Evolutionary conservation across 1,140 invertebrate species (phyloP).

Genomic region (Eupristina koningsbergeri): DNA sequence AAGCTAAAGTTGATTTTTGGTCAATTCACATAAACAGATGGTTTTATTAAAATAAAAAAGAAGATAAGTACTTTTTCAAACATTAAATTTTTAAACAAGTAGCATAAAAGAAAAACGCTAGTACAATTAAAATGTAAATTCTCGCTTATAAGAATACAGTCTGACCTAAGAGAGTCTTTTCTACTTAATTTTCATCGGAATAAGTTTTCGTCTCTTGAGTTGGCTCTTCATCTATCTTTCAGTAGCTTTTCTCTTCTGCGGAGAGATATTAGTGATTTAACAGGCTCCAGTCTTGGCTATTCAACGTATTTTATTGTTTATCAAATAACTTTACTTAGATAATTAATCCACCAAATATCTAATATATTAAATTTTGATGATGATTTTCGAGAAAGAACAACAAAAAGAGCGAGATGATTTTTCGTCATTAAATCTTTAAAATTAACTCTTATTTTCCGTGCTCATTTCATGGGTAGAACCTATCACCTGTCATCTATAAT

Average conservation of each 20-base stretch:
- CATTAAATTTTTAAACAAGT: not conserved
- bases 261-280: constrained; percentile 41
- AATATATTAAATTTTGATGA: not conserved
- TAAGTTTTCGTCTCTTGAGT: not conserved
- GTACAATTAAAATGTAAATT: constrained; percentile 6
- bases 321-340: not conserved
- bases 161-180: not conserved
- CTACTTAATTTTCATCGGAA: not conserved
- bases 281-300: not conserved
- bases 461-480: not conserved
- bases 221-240: constrained; percentile 43
- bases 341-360: not conserved
- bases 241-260: not conserved
- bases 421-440: too few species aligned
- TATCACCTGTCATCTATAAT: constrained; percentile 17
- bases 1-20: too few species aligned
- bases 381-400: not conserved
- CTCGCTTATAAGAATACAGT: not conserved
- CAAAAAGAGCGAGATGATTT: not conserved
- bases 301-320: not conserved
- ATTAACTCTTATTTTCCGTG: not conserved
- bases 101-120: not conserved
- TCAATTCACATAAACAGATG: not conserved
- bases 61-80: not conserved
- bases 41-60: not conserved